Evolutionary conservation across 30 jellyfish, hydroid and myxozoan genomes (phyloP), one percentile per base, ranked within the genome.

Genomic region (Chironex yamaguchii): DNA sequence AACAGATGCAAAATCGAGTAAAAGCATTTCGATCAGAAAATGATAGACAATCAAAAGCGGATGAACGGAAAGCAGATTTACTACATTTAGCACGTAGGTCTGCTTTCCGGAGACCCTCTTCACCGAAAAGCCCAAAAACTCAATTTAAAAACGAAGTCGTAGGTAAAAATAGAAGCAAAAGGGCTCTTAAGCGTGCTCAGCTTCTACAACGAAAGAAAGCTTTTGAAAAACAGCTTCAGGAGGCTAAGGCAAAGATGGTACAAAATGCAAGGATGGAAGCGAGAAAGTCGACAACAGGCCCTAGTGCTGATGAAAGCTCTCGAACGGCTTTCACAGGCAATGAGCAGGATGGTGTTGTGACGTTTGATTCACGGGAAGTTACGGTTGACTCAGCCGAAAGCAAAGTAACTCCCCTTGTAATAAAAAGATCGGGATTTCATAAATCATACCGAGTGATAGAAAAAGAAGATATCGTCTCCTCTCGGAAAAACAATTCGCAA

Each of bases 151-250:
- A 29, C 21, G 94, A 84, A 3, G 71, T 21, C 28, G 62, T 49
- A 62, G 84, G 66, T 11, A 92, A 92, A 74, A 90, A 77, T 33
- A 72, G 91, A 4, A 92, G 97, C 87, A 77, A 81, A 36, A 80
- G 96, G 35, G 96, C 98, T 32, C 42, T 92, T n/a, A 92, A 92
- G 58, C 87, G 91, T 31, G 98, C 98, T 29, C 98, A 92, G 64
- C 76, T 86, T 11, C 62, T 80, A 26, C 98, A 92, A 74, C 92
- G 91, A 29, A 92, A 92, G 35, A 58, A 63, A 33, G 70, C 72
- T 71, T 62, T 71, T n/a, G 98, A 86, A 33, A 92, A 81, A 36
- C 98, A 92, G 52, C 76, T 92, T 34, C 67, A 79, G 32, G 98
- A 92, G 29, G 91, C 94, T 24, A 92, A 87, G 52, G 92, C 97